Base-by-base conservation (phyloP, 2,888 invertebrate genomes). In the Prosapia bicincta region DNA sequence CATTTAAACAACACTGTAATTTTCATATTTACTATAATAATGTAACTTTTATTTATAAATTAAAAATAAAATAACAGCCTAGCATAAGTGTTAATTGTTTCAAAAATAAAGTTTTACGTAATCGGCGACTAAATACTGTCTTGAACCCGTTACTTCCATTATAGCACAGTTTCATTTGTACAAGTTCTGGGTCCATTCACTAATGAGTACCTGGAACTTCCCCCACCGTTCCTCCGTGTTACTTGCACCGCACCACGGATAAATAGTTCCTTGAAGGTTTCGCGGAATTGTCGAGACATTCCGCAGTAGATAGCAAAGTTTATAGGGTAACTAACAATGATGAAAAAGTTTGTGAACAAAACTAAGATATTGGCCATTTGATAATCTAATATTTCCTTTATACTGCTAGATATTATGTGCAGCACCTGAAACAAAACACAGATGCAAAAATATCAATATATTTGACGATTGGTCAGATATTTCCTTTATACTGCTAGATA, bases 221-320 rank as follows among this genome's bases (percentile, higher is more conserved):
- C 90, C 1, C 89, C 90, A 80, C 91, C 91, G 81, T 89, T 89
- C 81, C 89, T 87, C 80, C 89, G 89, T 3, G 89, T 88, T 0
- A 88, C 87, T 0, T 88, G 87, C 0, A 89, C 89, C 6, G 85
- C 84, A 7, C 87, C 85, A 68, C 90, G 85, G 66, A 94, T 89
- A 83, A 97, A 97, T 7, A 91, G 84, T 82, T 93, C 93, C 82
- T 94, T 95, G 84, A 98, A 98, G 0, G 97, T 97, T 84, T 97
- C 96, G 71, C 98, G 88, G 85, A 98, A 98, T 84, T 95, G 96
- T 32, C 95, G 88, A 32, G 95, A 96, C 98, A 98, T 98, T 25
- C 96, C 96, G 84, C 97, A 97, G 83, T 98, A 98, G 80, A 97
- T 96, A 77, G 96, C 97, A 83, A 98, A 97, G 85, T 97, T 97